Base-by-base conservation (phyloP, 2,113 vertebrate species). In the Cheilinus undulatus region DNA sequence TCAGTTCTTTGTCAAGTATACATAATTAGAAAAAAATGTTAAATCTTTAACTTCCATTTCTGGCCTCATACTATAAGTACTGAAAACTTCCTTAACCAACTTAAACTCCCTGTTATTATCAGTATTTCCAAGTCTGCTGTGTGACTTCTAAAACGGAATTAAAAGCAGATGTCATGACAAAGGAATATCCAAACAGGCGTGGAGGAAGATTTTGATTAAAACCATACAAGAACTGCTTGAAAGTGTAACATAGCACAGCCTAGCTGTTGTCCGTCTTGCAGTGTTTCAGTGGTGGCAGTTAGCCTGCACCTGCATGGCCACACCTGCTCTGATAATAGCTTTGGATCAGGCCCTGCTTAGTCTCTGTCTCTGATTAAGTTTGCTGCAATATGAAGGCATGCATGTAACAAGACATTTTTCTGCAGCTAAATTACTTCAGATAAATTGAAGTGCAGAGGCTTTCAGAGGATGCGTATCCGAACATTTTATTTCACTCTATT, bases 121-220 rank as follows among this genome's bases (percentile, higher is more conserved):
- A 14, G 14, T 45, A n/a, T 40, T 57, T 48, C 5, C 6, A 2
- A 30, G 24, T 3, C 24, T 15, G 11, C 15, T 66, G 34, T 43
- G 24, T 40, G 32, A 19, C 17, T 30, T 50, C 20, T 19, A 3
- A 49, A 3, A 17, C 20, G 1, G 0, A 26, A 52, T 61, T 9
- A 45, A 62, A 72, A 34, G 27, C 36, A 52, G 15, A 52, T 45
- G 36, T 26, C n/a, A 15, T 23, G 10, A 52, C 15, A 11, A 53
- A n/a, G 7, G 3, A 20, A 13, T 13, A 27, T 7, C n/a, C 9
- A 24, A n/a, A 42, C 40, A 42, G 40, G 40, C 40, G 5, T 42
- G 7, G 10, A n/a, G 7, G 28, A 62, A 3, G 11, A 53, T 36
- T 62, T 9, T 36, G 17, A 40, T 50, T 9, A 40, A 17, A 27